Conservation (phyloP, 2,113 vertebrate genomes). For the Dipodomys stephensi region DNA sequence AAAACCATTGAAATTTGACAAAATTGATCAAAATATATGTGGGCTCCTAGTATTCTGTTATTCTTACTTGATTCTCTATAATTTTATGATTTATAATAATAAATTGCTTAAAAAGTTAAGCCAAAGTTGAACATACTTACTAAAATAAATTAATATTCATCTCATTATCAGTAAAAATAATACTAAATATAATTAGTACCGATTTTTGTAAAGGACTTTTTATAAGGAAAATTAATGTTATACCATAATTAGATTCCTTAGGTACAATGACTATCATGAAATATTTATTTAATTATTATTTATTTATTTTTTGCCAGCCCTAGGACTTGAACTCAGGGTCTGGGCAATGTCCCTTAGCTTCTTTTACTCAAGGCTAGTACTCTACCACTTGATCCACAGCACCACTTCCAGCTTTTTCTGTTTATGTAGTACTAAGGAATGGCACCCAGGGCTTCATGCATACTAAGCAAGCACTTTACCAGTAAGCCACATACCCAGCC, state of each 20-base stretch:
- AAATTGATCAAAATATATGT: not conserved
- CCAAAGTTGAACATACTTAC: not conserved
- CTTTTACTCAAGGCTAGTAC: too few species aligned
- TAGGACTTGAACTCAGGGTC: too few species aligned
- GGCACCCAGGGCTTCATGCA: too few species aligned
- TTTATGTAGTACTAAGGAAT: too few species aligned
- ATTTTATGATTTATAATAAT: not conserved
- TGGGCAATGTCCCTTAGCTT: too few species aligned
- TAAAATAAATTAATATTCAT: slow-evolving; percentile 38
- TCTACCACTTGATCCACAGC: too few species aligned
- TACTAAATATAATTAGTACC: not conserved
- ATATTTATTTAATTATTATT: not conserved
- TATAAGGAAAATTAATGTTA: not conserved
- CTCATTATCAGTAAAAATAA: slow-evolving; percentile 52
- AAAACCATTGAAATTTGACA: not conserved
- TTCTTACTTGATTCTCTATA: not conserved
- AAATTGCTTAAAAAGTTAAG: not conserved
- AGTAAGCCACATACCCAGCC: too few species aligned
- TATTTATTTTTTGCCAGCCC: too few species aligned
- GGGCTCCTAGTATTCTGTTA: not conserved
- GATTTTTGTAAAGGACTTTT: not conserved
- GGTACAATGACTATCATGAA: not conserved
- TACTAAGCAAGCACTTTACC: too few species aligned
- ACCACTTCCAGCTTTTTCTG: too few species aligned
- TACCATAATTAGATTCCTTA: not conserved